A percentile compares a stretch with the other conserved stretches of the same genome.
phyloP scores from a whole-genome alignment of 2,888 invertebrate genomes.

The Scelioninae gen. 1 region DNA sequence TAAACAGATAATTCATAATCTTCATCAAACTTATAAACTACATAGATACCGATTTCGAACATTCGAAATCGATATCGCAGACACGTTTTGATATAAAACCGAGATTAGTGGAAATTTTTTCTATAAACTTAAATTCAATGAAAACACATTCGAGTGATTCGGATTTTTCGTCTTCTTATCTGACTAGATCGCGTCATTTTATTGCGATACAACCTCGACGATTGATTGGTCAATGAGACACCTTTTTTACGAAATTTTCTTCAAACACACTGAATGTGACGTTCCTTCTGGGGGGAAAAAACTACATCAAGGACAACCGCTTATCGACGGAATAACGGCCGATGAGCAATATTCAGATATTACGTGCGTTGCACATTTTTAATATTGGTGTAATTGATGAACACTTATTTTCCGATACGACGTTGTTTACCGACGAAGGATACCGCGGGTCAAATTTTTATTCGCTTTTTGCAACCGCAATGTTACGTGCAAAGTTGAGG shows the following conservation, averaged over 20 bases:
- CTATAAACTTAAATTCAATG: slow-evolving; percentile 57
- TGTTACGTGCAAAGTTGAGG: slow-evolving; percentile 2
- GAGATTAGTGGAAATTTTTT: slow-evolving; percentile 51
- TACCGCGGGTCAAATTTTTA: slow-evolving; percentile 55
- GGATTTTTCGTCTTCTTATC: slow-evolving; percentile 70
- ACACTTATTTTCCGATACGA: slow-evolving; percentile 54
- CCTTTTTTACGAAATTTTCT: slow-evolving; percentile 71
- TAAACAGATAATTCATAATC: too few species aligned
- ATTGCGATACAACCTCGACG: slow-evolving; percentile 64
- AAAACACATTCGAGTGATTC: slow-evolving; percentile 68
- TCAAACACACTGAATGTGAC: slow-evolving; percentile 64
- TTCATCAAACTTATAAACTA: too few species aligned
- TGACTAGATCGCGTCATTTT: slow-evolving; percentile 67
- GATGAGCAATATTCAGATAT: slow-evolving; percentile 71
- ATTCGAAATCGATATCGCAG: slow-evolving; percentile 35
- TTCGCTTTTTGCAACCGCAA: slow-evolving; percentile 32
- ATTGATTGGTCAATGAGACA: slow-evolving; percentile 69
- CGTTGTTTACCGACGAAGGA: slow-evolving; percentile 50
- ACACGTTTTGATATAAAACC: slow-evolving; percentile 27
- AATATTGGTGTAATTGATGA: slow-evolving; percentile 56
- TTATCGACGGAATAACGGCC: slow-evolving; percentile 70
- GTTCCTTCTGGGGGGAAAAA: slow-evolving; percentile 56
- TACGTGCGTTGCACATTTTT: slow-evolving; percentile 62
- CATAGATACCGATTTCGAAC: slow-evolving; percentile 23
- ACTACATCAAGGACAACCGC: slow-evolving; percentile 63